These are phyloP conservation scores for Vireo altiloquus DNA, from an alignment of 2,113 vertebrate species.

Conservation along the genomic window DNA sequence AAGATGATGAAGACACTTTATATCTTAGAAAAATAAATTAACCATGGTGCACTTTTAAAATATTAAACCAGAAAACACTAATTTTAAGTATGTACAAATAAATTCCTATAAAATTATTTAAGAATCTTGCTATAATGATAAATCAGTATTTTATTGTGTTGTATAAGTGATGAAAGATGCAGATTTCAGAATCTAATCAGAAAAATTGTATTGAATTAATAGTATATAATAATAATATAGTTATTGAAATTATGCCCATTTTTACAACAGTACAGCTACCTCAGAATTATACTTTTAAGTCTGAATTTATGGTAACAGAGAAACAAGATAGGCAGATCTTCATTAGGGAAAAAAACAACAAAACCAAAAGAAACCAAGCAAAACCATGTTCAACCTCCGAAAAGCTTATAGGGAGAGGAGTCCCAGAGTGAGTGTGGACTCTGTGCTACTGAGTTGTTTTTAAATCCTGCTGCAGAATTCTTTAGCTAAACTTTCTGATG, in stretches of 20 bases:
- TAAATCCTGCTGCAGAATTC: neutral
- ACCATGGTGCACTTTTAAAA: neutral
- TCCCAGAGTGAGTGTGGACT: too few species aligned
- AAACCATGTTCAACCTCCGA: neutral
- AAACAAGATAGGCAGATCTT: neutral
- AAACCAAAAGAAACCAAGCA: neutral
- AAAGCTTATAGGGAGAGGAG: neutral
- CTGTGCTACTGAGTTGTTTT: neutral
- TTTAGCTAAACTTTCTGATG: neutral
- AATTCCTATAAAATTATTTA: neutral
- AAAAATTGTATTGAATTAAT: neutral
- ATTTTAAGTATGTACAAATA: neutral
- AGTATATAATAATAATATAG: neutral
- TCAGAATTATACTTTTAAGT: neutral
- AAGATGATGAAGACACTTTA: neutral
- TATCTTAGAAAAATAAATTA: neutral
- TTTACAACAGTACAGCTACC: neutral
- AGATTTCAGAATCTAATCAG: neutral
- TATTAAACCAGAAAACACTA: neutral
- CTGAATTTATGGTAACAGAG: neutral
- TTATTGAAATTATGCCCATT: neutral
- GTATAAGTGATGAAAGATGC: neutral
- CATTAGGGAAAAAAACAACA: neutral
- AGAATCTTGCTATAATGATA: neutral
- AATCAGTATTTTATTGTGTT: neutral